A percentile compares a stretch with the other conserved stretches of the same genome.
These are phyloP conservation scores for Philypnodon macrostomus DNA, from an alignment of 2,797 vertebrate species.

Conservation along the genomic window DNA sequence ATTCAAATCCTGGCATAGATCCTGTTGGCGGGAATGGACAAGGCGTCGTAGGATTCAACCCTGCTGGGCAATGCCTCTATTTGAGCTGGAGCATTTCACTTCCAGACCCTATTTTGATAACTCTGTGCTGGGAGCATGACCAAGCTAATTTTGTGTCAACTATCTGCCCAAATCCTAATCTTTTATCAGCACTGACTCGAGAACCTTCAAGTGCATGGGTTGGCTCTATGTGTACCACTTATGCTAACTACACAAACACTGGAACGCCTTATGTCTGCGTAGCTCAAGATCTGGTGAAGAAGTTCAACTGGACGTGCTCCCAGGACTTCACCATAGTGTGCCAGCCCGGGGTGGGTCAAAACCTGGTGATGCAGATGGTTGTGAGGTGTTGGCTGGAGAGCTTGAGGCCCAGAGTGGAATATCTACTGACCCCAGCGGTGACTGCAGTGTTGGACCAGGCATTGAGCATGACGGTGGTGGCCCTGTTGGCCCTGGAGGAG, in stretches of 20 bases:
- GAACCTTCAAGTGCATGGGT: conserved; percentile 74
- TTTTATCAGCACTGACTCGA: conserved; percentile 56
- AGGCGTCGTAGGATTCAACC: conserved; percentile 44
- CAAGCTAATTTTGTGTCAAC: conserved; percentile 66
- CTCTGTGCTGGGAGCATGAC: conserved; percentile 80
- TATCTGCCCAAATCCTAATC: conserved; percentile 58
- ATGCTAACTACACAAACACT: conserved; percentile 49
- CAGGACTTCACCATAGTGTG: conserved; percentile 66
- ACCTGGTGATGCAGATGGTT: conserved; percentile 58
- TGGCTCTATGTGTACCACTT: conserved; percentile 65
- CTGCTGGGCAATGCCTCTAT: conserved; percentile 71
- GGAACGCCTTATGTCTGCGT: conserved; percentile 49
- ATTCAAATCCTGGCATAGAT: conserved; percentile 26
- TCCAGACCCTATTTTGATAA: conserved; percentile 63
- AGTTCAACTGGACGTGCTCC: conserved; percentile 76
- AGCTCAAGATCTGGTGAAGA: conserved; percentile 52
- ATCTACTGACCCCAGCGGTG: conserved; percentile 52
- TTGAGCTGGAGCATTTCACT: conserved; percentile 62
- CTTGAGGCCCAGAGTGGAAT: conserved; percentile 49
- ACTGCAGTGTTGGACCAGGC: conserved; percentile 55
- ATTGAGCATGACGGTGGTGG: conserved; percentile 61
- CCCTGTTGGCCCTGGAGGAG: conserved; percentile 76
- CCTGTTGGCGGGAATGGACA: conserved; percentile 1
- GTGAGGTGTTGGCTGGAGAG: conserved; percentile 71
- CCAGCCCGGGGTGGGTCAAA: conserved; percentile 50